Evolutionary conservation across 2,888 invertebrate genomes (phyloP), one percentile per base, ranked within the genome.

Genomic region (Imbricaverruca yamaguchii): DNA sequence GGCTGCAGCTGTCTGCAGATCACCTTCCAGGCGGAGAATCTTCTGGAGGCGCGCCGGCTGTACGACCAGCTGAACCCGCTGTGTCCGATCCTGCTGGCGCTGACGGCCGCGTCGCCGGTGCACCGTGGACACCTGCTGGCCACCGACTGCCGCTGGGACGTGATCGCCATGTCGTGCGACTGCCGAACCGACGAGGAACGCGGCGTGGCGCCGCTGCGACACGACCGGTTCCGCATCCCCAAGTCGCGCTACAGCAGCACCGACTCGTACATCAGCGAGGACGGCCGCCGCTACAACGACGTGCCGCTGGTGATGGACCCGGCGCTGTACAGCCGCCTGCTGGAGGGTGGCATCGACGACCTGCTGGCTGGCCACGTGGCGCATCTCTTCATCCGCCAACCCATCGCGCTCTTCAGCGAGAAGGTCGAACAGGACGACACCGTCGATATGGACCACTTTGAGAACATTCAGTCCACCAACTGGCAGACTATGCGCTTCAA

Each of bases 401-500:
- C 97, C 0, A 93, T 99, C 8, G 96, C 97, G 9, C 89, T 98
- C 81, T 98, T 97, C 89, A 93, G 93, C 39, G 99, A 99, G 88
- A 96, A 96, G 87, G 91, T 99, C 21, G 88, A 98, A 88, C 97
- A 97, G 87, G 93, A 98, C 87, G 98, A 98, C 87, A 89, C 91
- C 67, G 93, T 94, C 85, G 98, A 98, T 86, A 95, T 95, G 0
- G 99, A 99, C 88, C 99, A 99, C 88, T 99, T 99, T 89, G 99
- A 99, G 94, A 98, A 98, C 87, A 97, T 98, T 85, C 98, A 98
- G 87, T 98, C 98, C 0, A 98, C 98, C 57, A 98, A 98, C 89
- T 98, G 98, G 98, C 98, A 98, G 89, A 97, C 97, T 61, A 97
- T 98, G 97, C 91, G 97, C 69, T 99, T 99, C 89, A 99, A 99